Conservation (phyloP, 2,797 vertebrate species). For the Hippocampus kuda region DNA sequence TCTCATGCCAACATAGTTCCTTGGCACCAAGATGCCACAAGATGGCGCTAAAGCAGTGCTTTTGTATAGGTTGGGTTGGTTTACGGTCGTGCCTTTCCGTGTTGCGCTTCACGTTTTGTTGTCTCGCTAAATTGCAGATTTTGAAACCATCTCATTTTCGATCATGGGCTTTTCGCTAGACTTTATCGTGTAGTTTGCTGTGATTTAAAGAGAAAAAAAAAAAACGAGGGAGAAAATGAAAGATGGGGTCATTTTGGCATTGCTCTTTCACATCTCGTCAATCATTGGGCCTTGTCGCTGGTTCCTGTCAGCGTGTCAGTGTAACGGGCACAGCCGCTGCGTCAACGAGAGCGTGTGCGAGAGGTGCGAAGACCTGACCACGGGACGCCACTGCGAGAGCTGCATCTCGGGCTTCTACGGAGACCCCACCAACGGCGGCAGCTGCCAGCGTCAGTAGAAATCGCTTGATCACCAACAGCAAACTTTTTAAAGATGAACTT, state of each 20-base stretch:
- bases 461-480: no score
- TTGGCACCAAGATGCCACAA: background rate
- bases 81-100: no score
- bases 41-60: no score
- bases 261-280: background rate
- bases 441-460: slow-evolving; percentile 84
- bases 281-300: background rate
- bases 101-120: no score
- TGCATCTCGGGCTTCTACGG: slow-evolving; percentile 93
- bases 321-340: slow-evolving; percentile 94
- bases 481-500: background rate
- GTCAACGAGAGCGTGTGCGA: slow-evolving; percentile 90
- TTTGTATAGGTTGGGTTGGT: no score
- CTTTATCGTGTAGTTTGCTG: no score
- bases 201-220: no score
- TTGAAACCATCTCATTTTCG: no score
- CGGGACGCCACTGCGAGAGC: slow-evolving; percentile 86
- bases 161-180: no score
- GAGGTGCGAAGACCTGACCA: slow-evolving; percentile 90
- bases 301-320: slow-evolving; percentile 80
- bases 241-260: no score
- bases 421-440: slow-evolving; percentile 92
- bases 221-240: background rate
- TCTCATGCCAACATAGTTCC: background rate
- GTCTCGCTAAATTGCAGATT: no score